These are phyloP conservation scores for Oeneis ivallda DNA, from an alignment of 2,888 invertebrate species.

Conservation along the genomic window DNA sequence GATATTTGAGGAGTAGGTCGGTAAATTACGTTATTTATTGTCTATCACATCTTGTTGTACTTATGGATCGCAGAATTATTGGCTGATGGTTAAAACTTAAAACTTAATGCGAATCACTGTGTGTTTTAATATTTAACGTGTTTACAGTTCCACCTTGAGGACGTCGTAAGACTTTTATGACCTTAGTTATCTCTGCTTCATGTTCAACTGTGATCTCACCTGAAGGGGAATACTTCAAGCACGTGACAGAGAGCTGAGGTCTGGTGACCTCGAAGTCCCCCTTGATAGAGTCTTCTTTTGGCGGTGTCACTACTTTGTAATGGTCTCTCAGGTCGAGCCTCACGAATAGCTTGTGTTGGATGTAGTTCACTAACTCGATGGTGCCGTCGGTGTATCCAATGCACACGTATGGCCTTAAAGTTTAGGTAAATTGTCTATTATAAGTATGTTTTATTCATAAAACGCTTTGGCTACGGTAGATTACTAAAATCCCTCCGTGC, in stretches of 20 bases:
- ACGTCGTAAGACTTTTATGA: too few species aligned
- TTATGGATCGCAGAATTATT: too few species aligned
- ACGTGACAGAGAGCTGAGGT: constrained; percentile 61
- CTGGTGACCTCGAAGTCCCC: constrained; percentile 50
- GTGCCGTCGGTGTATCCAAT: constrained; percentile 75
- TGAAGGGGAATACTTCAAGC: constrained; percentile 80
- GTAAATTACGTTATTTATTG: too few species aligned
- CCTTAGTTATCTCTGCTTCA: too few species aligned
- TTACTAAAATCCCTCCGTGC: too few species aligned
- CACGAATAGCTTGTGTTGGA: constrained; percentile 54
- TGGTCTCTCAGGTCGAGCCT: constrained; percentile 57
- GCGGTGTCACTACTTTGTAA: constrained; percentile 58
- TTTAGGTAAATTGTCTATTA: not conserved
- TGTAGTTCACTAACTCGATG: constrained; percentile 71
- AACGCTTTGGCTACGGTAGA: too few species aligned
- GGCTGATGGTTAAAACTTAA: too few species aligned
- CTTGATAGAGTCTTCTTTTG: constrained; percentile 62
- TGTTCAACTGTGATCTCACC: constrained; percentile 54
- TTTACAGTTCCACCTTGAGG: too few species aligned
- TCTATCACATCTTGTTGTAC: too few species aligned
- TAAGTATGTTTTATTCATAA: too few species aligned
- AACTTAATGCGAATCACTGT: too few species aligned
- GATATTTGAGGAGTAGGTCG: not conserved
- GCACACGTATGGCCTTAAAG: constrained; percentile 65
- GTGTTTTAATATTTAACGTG: too few species aligned